These are phyloP conservation scores for Leptopilina myrica DNA, from an alignment of 2,888 invertebrate species.

Conservation along the genomic window DNA sequence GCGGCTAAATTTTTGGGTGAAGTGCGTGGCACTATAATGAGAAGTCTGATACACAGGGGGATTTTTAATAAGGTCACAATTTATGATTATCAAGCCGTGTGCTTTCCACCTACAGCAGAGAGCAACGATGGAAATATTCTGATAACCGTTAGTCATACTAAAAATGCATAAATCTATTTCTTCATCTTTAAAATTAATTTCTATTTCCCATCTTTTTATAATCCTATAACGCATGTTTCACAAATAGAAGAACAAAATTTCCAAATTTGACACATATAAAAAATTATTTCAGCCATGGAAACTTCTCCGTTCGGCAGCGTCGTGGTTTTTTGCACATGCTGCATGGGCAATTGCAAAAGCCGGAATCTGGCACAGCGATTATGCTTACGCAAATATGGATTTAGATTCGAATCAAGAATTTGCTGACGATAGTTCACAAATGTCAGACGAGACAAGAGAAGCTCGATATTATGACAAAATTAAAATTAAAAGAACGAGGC, in stretches of 20 bases:
- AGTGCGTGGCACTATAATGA: slow-evolving; percentile 88
- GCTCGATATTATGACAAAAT: slow-evolving; percentile 82
- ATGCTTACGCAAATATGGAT: slow-evolving; percentile 60
- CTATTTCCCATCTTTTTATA: too few species aligned
- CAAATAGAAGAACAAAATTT: too few species aligned
- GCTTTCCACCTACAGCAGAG: slow-evolving; percentile 84
- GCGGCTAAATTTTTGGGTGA: slow-evolving; percentile 94
- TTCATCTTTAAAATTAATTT: too few species aligned
- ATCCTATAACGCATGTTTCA: too few species aligned
- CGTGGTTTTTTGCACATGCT: slow-evolving; percentile 69
- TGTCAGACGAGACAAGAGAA: slow-evolving; percentile 77
- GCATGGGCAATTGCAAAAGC: slow-evolving; percentile 67
- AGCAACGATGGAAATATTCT: slow-evolving; percentile 81
- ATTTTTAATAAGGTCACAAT: slow-evolving; percentile 87
- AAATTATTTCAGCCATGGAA: slow-evolving; percentile 66
- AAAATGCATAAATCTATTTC: too few species aligned
- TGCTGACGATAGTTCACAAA: slow-evolving; percentile 60
- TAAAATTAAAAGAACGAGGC: slow-evolving; percentile 86
- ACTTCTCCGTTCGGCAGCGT: slow-evolving; percentile 60
- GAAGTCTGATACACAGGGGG: slow-evolving; percentile 83
- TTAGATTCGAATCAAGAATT: slow-evolving; percentile 57
- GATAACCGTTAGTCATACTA: slow-evolving; percentile 79
- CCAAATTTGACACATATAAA: too few species aligned
- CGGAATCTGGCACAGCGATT: slow-evolving; percentile 68
- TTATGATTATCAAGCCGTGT: slow-evolving; percentile 93